Base-by-base conservation (phyloP, 2,113 vertebrate species). In the Drymodes brunneopygia region DNA sequence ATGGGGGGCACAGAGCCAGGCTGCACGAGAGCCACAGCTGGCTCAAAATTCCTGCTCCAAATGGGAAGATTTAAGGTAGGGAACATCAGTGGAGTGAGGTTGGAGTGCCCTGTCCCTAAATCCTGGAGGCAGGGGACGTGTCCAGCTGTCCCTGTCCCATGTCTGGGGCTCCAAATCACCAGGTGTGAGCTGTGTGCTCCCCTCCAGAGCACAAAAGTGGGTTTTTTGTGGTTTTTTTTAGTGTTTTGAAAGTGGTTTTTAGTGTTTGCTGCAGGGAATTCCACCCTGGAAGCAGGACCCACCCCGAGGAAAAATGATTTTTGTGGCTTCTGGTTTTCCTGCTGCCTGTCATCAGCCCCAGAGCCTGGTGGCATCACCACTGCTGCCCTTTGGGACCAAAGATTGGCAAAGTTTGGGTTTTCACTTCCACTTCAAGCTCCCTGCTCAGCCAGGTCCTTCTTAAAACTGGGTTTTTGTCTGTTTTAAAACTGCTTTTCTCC, bases 131-230 rank as follows among this genome's bases (percentile, higher is more conserved):
- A 57, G 60, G 64, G 27, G 45, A 35, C 0, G 0, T 2, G 35
- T 57, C 87, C 92, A 81, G 90, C 69, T 95, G 86, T 64, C 84
- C 93, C 87, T 94, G 94, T 64, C 94, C 93, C 88, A 54, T 4
- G 75, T 69, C 82, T 83, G 90, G 48, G 22, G 42, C 79, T 73
- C 54, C 35, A 64, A 72, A 42, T 27, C 79, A 47, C 54, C 79
- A 93, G 71, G 27, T 45, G 10, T 0, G 2, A 47, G 44, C 81
- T 71, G 47, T 9, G 9, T 40, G 79, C 75, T 81, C 74, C 58
- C 0, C 40, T 18, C 24, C 66, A 7, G 10, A 42, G 54, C 53
- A 71, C 25, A 21, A 31, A 71, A 51, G 6, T 42, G 58, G 8
- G 42, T 38, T 38, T 11, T 38, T 38, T 10, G 36, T n/a, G 1